A percentile compares a stretch with the other conserved stretches of the same genome.
phyloP scores from a whole-genome alignment of 53 echinoderm and acorn worm species.

The Holothuria scabra region DNA sequence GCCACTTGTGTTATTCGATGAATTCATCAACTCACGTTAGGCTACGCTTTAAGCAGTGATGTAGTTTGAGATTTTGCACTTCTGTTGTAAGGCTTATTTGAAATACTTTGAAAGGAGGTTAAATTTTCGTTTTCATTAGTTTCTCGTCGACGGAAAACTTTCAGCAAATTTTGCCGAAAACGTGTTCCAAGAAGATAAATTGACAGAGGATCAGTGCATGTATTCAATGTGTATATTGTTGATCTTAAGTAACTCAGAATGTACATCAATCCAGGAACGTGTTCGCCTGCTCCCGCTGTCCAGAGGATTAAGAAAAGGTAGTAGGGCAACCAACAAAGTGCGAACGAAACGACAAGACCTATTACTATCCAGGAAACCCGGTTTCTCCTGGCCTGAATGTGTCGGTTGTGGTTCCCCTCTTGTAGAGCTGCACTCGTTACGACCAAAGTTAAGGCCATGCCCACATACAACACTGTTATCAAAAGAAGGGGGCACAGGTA shows the following conservation, averaged over 20 bases:
- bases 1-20: no score
- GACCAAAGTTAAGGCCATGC: conserved; percentile 23
- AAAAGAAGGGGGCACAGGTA: conserved; percentile 23
- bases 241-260: conserved; percentile 14
- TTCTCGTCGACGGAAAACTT: not conserved
- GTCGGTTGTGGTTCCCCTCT: conserved; percentile 28
- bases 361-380: conserved; percentile 36
- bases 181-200: conserved; percentile 34
- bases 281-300: not conserved
- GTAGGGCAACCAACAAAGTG: conserved; percentile 29
- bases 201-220: conserved; percentile 30
- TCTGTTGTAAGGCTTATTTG: conserved; percentile 14
- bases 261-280: not conserved
- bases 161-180: conserved; percentile 21
- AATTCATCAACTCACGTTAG: no score
- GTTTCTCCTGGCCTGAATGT: conserved; percentile 23
- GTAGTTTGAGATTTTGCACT: no score
- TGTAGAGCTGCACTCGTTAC: not conserved
- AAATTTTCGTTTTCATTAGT: conserved; percentile 11
- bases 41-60: no score
- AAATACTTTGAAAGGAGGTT: conserved; percentile 32
- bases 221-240: conserved; percentile 29
- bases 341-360: conserved; percentile 33
- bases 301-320: conserved; percentile 10
- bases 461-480: not conserved